A percentile compares a stretch with the other conserved stretches of the same genome.
Evolutionary conservation across 2,888 invertebrate genomes (phyloP).

Genomic region (Chironomus riparius): DNA sequence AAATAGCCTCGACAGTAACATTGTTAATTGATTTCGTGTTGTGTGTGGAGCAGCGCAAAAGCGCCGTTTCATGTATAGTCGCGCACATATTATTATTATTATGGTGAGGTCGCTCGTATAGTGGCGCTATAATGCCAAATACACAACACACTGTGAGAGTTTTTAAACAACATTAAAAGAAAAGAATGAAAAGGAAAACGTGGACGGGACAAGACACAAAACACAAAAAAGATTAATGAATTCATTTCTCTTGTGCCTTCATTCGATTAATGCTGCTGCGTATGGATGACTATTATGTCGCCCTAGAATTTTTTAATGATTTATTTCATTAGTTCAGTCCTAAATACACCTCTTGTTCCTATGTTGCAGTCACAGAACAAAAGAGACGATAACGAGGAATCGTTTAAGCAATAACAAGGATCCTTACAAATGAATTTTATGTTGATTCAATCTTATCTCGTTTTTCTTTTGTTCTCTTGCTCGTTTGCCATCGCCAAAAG

Average conservation of each 20-base stretch:
- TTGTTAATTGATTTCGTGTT: conserved; percentile 28
- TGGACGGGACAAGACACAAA: neutral
- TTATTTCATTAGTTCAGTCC: neutral
- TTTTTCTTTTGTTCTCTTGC: neutral
- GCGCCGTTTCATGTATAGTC: conserved; percentile 25
- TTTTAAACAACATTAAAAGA: neutral
- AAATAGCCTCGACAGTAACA: conserved; percentile 28
- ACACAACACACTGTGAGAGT: too few relatives aligned
- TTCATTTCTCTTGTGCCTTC: conserved; percentile 11
- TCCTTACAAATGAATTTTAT: conserved; percentile 28
- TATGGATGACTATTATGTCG: too few relatives aligned
- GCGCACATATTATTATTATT: neutral
- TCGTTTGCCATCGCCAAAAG: neutral
- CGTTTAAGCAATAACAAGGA: conserved; percentile 28
- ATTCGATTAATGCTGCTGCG: too few relatives aligned
- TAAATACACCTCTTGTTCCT: conserved; percentile 10
- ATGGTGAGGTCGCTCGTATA: conserved; percentile 14
- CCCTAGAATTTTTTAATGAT: neutral
- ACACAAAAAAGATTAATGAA: conserved; percentile 16
- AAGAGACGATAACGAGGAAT: conserved; percentile 23
- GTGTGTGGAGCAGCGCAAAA: conserved; percentile 16
- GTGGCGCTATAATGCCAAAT: conserved; percentile 26
- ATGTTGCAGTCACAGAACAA: neutral
- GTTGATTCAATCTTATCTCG: conserved; percentile 20
- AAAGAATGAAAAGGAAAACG: neutral